Conservation (phyloP, 1,140 invertebrate genomes). For the Ceratoteleas bidentatus region DNA sequence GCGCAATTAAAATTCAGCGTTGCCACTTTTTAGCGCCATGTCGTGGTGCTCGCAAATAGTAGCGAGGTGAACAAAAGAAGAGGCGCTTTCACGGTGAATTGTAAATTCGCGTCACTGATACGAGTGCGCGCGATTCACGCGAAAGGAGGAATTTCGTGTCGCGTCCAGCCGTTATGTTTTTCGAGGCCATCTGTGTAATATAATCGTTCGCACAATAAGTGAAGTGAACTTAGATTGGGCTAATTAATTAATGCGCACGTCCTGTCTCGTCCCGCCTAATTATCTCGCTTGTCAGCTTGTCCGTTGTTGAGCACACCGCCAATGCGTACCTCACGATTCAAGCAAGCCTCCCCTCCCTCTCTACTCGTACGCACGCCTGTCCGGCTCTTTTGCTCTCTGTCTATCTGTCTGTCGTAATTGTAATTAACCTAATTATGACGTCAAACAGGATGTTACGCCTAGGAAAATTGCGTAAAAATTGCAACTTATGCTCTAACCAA, state of each 20-base stretch:
- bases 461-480: conserved; percentile 75
- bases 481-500: conserved; percentile 45
- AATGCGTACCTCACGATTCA: conserved; percentile 67
- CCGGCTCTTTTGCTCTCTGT: conserved; percentile 60
- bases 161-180: conserved; percentile 66
- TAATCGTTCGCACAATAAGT: conserved; percentile 75
- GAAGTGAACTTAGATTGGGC: conserved; percentile 80
- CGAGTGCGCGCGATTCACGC: background rate
- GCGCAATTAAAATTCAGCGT: too few species aligned
- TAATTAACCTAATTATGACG: conserved; percentile 81
- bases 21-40: too few species aligned
- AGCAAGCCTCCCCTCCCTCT: conserved; percentile 39
- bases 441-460: conserved; percentile 80
- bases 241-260: conserved; percentile 82
- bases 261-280: conserved; percentile 80
- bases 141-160: conserved; percentile 38
- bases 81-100: background rate
- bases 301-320: conserved; percentile 72
- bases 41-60: too few species aligned
- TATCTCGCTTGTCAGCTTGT: conserved; percentile 79
- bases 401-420: conserved; percentile 76
- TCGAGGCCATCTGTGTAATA: conserved; percentile 72
- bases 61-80: too few species aligned
- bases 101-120: background rate
- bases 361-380: conserved; percentile 13